Evolutionary conservation across 2,797 vertebrate species (phyloP), one percentile per base, ranked within the genome.

Genomic region (Mycteria americana): DNA sequence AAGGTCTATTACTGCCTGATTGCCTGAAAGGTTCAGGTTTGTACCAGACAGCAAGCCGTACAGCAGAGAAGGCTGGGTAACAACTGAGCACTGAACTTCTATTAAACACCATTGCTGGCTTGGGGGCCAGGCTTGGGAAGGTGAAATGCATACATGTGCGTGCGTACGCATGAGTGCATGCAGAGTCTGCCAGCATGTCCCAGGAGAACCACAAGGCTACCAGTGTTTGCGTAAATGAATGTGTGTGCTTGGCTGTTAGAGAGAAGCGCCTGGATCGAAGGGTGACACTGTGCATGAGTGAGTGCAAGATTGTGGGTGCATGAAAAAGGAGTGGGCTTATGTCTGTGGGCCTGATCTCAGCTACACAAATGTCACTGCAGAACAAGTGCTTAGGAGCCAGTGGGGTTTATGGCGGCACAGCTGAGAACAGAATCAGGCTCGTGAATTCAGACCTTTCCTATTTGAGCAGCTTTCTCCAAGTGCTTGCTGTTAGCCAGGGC

Each of bases 1-100:
- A 65, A 83, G 67, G 72, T 89, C 91, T 87, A 43, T 96, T 83
- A 89, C 24, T 43, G 63, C 86, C 81, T 57, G 91, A 96, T 69
- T 88, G 88, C 81, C 88, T 35, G 5, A 77, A 95, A 95, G 79
- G 65, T 81, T 86, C 33, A 13, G 7, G 50, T 68, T 81, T 60
- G 60, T 35, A 43, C 37, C 56, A 76, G 39, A 27, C 35, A 85
- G 64, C 46, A 50, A 43, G 72, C n/a, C 28, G 14, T 14, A 27
- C 13, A 46, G 76, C 50, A 33, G 21, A 25, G 62, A 56, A 69
- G 51, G 54, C 76, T 53, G 50, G 45, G 72, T 37, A 75, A n/a
- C 30, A 39, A 31, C 51, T 2, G 18, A 76, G 85, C 41, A 5
- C 59, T 13, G 43, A 75, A 41, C 39, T 63, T 31, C 39, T n/a